phyloP scores from a whole-genome alignment of 2,113 vertebrate genomes.

The Thalassarche chlororhynchos region DNA sequence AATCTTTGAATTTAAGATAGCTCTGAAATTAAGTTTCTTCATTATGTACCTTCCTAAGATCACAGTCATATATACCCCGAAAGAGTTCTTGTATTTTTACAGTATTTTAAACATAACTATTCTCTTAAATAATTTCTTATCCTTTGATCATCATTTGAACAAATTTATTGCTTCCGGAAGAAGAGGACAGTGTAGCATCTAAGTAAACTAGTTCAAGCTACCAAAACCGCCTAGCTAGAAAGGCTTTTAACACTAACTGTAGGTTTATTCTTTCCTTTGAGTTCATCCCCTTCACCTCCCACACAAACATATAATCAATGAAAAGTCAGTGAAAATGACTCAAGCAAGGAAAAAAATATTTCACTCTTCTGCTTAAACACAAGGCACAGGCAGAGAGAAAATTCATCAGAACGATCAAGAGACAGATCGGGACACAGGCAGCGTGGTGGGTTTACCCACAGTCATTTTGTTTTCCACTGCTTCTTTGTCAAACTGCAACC shows the following conservation, averaged over 20 bases:
- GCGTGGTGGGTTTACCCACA: background rate
- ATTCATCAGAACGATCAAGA: background rate
- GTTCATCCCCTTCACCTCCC: background rate
- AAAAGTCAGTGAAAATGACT: background rate
- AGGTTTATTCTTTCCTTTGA: background rate
- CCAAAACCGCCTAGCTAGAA: background rate
- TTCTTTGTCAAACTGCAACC: background rate
- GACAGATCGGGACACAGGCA: background rate
- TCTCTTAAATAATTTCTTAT: background rate
- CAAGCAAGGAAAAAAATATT: background rate
- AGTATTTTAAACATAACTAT: background rate
- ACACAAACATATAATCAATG: accelerated
- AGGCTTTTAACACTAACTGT: background rate
- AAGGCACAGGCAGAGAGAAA: background rate
- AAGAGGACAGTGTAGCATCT: background rate
- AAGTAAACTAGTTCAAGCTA: background rate
- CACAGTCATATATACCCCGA: background rate
- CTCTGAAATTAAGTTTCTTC: background rate
- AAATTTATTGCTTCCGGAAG: background rate
- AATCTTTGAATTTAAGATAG: background rate
- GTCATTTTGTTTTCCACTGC: background rate
- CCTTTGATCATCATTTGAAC: background rate
- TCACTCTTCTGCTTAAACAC: background rate
- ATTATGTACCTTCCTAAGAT: background rate
- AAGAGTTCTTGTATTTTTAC: background rate